Evolutionary conservation across 1,140 invertebrate species (phyloP).

Genomic region (Heliconius congener): DNA sequence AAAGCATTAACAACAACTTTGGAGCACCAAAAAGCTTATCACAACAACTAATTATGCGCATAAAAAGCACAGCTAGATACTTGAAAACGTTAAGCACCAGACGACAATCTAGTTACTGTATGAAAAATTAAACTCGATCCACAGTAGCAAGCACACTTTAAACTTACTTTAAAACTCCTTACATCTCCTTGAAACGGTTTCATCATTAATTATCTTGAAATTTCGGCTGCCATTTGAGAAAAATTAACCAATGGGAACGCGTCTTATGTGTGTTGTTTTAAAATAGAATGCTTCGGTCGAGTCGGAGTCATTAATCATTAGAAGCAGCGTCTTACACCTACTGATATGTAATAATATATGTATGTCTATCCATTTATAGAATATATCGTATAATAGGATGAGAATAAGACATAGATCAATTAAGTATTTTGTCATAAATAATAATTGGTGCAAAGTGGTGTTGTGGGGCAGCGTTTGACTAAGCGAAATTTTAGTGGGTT

Average conservation of each 20-base stretch:
- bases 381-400: slow-evolving; percentile 20
- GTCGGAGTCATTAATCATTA: slow-evolving; percentile 69
- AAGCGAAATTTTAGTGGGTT: no score
- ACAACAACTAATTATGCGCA: slow-evolving; percentile 27
- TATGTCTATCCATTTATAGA: slow-evolving; percentile 28
- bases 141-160: slow-evolving; percentile 51
- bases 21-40: slow-evolving; percentile 11
- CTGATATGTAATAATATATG: slow-evolving; percentile 46
- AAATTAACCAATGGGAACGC: slow-evolving; percentile 63
- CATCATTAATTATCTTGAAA: slow-evolving; percentile 74
- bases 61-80: slow-evolving; percentile 22
- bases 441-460: neutral
- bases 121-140: slow-evolving; percentile 64
- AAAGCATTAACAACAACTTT: neutral
- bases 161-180: slow-evolving; percentile 50
- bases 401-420: slow-evolving; percentile 31
- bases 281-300: slow-evolving; percentile 64
- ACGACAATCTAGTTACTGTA: slow-evolving; percentile 63
- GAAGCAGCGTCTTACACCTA: slow-evolving; percentile 50
- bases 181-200: slow-evolving; percentile 53
- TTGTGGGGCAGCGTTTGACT: neutral
- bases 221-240: slow-evolving; percentile 70
- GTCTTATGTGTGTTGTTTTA: slow-evolving; percentile 55
- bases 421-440: slow-evolving; percentile 18
- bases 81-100: slow-evolving; percentile 34